phyloP scores from a whole-genome alignment of 2,797 vertebrate genomes.

The Xiphorhynchus erythropygius region DNA sequence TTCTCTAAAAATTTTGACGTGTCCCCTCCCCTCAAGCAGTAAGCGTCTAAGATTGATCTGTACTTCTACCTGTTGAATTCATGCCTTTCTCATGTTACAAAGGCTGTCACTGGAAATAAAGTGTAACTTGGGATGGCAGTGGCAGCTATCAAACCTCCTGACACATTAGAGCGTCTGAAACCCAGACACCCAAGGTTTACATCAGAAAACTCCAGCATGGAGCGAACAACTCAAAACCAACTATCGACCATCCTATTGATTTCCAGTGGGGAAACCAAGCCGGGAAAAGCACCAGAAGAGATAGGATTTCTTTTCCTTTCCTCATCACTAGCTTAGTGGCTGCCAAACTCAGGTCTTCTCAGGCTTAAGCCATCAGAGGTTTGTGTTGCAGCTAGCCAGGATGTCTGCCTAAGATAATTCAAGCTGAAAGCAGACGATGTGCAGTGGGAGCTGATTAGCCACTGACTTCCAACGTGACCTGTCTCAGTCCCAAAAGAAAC shows the following conservation, averaged over 20 bases:
- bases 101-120: conserved; percentile 75
- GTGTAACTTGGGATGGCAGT: conserved; percentile 70
- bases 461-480: conserved; percentile 72
- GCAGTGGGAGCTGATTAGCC: conserved; percentile 70
- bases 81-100: conserved; percentile 73
- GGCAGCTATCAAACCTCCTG: conserved; percentile 73
- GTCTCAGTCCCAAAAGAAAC: conserved; percentile 55
- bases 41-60: conserved; percentile 66
- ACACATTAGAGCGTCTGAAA: conserved; percentile 76
- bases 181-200: conserved; percentile 76
- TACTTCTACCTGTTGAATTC: conserved; percentile 69
- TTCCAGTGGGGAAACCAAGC: conserved; percentile 77
- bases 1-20: conserved; percentile 1
- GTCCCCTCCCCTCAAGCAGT: not conserved
- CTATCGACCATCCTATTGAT: conserved; percentile 84
- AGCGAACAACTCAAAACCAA: conserved; percentile 81
- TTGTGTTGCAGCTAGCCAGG: conserved; percentile 79
- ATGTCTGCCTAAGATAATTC: conserved; percentile 84
- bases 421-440: conserved; percentile 74
- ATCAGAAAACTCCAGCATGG: conserved; percentile 78
- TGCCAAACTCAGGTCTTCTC: conserved; percentile 72
- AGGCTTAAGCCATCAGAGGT: conserved; percentile 71
- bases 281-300: conserved; percentile 77
- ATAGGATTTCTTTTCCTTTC: conserved; percentile 80
- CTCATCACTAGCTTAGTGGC: conserved; percentile 67